Conservation (phyloP, 1,140 invertebrate species). For the Tetragnatha versicolor region DNA sequence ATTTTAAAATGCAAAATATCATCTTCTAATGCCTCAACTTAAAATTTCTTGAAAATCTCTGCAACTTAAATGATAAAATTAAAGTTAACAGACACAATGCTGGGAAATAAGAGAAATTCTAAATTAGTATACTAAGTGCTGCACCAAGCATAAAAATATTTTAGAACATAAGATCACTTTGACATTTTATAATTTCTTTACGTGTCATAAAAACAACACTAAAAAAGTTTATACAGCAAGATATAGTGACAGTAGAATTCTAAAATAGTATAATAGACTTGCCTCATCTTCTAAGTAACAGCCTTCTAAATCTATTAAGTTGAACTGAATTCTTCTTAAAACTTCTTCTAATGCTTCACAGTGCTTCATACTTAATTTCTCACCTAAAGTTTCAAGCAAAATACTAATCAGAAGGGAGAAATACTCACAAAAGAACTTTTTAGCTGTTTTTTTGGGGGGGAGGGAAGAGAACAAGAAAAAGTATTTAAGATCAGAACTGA, state of each 20-base stretch:
- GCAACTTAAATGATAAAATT: too few species aligned
- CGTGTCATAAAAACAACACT: neutral
- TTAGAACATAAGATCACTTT: neutral
- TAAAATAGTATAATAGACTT: constrained; percentile 54
- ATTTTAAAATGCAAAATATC: too few species aligned
- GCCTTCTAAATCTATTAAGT: constrained; percentile 73
- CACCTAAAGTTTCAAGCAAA: constrained; percentile 59
- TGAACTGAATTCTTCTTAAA: constrained; percentile 77
- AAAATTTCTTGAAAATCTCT: too few species aligned
- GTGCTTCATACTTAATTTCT: constrained; percentile 69
- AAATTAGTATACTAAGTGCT: too few species aligned
- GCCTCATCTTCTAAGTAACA: constrained; percentile 76
- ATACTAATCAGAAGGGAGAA: neutral
- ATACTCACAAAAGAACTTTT: too few species aligned
- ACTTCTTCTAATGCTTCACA: constrained; percentile 80
- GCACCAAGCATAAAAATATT: neutral
- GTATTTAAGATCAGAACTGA: too few species aligned
- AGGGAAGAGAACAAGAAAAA: too few species aligned
- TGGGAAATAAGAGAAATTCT: too few species aligned
- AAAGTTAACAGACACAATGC: too few species aligned
- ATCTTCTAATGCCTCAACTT: too few species aligned
- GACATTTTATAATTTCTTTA: neutral
- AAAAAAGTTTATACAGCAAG: neutral
- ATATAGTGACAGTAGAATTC: neutral
- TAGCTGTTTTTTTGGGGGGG: too few species aligned